A percentile compares a stretch with the other conserved stretches of the same genome.
These are phyloP conservation scores for Pygoscelis antarcticus DNA, from an alignment of 2,113 vertebrate species.

Conservation along the genomic window DNA sequence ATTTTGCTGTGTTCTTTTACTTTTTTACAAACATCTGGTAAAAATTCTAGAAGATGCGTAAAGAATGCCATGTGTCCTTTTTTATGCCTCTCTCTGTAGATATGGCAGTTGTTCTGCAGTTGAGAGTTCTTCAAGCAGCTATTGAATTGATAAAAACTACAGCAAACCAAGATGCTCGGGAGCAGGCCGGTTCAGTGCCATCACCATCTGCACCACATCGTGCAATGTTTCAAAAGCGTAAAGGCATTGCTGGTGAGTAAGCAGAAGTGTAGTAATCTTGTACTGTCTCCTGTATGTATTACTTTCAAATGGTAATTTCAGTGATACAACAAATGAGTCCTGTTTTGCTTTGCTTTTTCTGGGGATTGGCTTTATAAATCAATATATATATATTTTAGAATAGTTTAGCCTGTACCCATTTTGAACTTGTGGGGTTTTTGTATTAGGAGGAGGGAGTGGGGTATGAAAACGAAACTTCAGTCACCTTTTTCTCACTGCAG, in stretches of 20 bases:
- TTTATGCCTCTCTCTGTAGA: constrained; percentile 71
- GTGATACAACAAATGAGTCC: background rate
- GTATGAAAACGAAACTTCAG: background rate
- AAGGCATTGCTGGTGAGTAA: constrained; percentile 89
- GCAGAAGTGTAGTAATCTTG: background rate
- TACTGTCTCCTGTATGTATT: background rate
- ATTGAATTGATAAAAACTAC: constrained; percentile 93
- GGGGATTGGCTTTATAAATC: background rate
- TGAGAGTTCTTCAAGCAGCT: constrained; percentile 91
- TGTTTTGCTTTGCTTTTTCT: background rate
- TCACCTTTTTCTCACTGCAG: background rate
- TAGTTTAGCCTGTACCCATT: background rate
- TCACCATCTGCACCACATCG: constrained; percentile 73
- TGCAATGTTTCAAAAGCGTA: constrained; percentile 84
- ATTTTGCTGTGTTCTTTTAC: background rate
- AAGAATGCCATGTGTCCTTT: background rate
- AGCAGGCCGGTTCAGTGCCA: constrained; percentile 68
- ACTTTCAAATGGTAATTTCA: background rate
- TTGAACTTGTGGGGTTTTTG: background rate
- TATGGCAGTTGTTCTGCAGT: constrained; percentile 90
- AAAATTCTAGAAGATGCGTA: background rate
- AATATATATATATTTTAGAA: background rate
- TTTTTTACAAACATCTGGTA: background rate
- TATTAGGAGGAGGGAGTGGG: background rate
- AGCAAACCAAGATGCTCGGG: constrained; percentile 85